A percentile compares a stretch with the other conserved stretches of the same genome.
Conservation (phyloP, 2,797 vertebrate species). For the Peromyscus eremicus region DNA sequence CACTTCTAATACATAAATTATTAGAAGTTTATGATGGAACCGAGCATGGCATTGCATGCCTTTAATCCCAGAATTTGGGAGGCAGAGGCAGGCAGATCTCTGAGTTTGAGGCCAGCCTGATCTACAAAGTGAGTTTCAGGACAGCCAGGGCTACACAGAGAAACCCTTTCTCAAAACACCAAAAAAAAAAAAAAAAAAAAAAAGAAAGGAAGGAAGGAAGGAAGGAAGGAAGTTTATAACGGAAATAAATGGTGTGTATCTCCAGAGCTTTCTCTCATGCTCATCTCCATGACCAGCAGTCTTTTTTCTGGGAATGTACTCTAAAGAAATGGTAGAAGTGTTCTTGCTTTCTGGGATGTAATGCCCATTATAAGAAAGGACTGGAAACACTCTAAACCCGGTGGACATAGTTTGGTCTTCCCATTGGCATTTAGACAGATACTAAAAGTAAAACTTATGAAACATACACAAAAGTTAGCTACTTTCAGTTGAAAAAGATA, state of each 20-base stretch:
- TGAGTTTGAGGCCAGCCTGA: neutral
- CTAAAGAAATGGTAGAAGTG: no score
- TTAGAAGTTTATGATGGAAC: slow-evolving; percentile 35
- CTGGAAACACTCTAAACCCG: no score
- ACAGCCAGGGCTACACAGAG: neutral
- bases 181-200: no score
- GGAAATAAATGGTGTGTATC: neutral
- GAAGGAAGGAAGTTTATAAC: neutral
- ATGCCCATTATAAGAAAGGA: no score
- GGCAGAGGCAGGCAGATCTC: neutral
- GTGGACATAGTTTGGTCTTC: neutral
- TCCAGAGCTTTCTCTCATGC: neutral
- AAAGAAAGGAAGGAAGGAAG: no score
- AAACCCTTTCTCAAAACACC: neutral
- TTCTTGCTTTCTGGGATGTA: neutral
- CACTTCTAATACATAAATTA: neutral
- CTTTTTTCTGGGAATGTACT: slow-evolving; percentile 15
- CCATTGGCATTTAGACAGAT: no score
- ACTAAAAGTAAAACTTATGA: slow-evolving; percentile 48
- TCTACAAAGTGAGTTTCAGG: neutral
- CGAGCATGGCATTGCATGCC: neutral
- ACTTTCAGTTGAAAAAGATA: neutral
- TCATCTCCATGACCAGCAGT: neutral
- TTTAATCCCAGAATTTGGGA: neutral
- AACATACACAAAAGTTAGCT: neutral